Evolutionary conservation across 2,113 vertebrate genomes (phyloP).

Genomic region (Pseudorectes ferrugineus): DNA sequence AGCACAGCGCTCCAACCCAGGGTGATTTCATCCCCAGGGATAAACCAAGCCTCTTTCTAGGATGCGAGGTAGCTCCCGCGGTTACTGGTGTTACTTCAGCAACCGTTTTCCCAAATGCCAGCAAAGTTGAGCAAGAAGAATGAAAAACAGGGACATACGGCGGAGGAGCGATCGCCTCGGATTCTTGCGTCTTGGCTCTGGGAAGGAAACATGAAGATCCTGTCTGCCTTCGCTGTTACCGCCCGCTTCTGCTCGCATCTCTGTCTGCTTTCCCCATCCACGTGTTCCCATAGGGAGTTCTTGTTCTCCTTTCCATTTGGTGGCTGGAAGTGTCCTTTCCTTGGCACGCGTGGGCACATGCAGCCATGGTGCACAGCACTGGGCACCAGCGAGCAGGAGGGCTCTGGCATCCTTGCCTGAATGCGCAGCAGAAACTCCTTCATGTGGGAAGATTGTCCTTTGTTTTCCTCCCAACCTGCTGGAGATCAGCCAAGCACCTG

Average conservation of each 20-base stretch:
- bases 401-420: neutral
- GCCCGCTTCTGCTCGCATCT: neutral
- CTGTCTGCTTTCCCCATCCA: neutral
- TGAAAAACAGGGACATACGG: slow-evolving; percentile 33
- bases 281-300: neutral
- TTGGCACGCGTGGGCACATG: rapidly evolving
- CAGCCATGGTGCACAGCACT: rapidly evolving
- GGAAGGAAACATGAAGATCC: slow-evolving; percentile 35
- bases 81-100: neutral
- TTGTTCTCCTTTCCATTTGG: neutral
- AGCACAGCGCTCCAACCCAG: neutral
- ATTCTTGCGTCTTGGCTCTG: slow-evolving; percentile 11
- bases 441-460: neutral
- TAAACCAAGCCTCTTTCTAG: slow-evolving; percentile 13
- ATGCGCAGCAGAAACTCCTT: neutral
- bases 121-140: neutral
- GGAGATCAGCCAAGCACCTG: neutral
- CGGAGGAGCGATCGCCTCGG: neutral
- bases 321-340: neutral
- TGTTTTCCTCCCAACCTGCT: neutral
- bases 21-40: neutral
- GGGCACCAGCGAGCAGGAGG: neutral
- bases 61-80: neutral
- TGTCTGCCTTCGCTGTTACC: neutral
- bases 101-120: slow-evolving; percentile 2